Conservation (phyloP, 2,888 invertebrate species). For the Tinea pellionella region DNA sequence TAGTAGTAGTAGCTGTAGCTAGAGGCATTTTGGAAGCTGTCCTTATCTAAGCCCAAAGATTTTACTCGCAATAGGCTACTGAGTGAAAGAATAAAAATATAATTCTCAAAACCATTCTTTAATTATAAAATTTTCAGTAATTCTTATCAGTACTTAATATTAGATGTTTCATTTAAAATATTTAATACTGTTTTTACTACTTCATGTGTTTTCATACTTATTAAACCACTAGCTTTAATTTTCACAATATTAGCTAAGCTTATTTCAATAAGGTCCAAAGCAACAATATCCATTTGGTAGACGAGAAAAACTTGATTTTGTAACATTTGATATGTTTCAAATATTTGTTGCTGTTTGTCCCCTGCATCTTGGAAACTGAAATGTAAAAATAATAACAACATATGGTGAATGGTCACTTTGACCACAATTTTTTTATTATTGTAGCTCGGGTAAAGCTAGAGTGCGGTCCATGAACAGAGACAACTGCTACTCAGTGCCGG, state of each 20-base stretch:
- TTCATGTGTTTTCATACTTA: slow-evolving; percentile 56
- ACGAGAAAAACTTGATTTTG: slow-evolving; percentile 48
- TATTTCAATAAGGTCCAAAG: slow-evolving; percentile 43
- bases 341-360: slow-evolving; percentile 28
- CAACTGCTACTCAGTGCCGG: no score
- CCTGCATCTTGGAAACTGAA: neutral
- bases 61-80: no score
- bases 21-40: no score
- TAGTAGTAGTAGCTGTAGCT: no score
- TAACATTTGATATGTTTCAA: slow-evolving; percentile 39
- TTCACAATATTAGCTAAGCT: slow-evolving; percentile 40
- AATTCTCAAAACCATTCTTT: no score
- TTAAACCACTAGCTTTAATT: slow-evolving; percentile 41
- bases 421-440: neutral
- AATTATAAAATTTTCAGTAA: neutral
- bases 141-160: neutral
- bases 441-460: no score
- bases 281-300: slow-evolving; percentile 39
- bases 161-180: slow-evolving; percentile 42
- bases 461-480: no score
- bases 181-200: slow-evolving; percentile 47
- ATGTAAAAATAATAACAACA: neutral
- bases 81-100: no score
- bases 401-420: neutral
- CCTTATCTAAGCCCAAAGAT: no score